Percentiles rank a stretch among this genome's conserved stretches.
phyloP scores from a whole-genome alignment of 2,113 vertebrate genomes.

The Fregetta grallaria region DNA sequence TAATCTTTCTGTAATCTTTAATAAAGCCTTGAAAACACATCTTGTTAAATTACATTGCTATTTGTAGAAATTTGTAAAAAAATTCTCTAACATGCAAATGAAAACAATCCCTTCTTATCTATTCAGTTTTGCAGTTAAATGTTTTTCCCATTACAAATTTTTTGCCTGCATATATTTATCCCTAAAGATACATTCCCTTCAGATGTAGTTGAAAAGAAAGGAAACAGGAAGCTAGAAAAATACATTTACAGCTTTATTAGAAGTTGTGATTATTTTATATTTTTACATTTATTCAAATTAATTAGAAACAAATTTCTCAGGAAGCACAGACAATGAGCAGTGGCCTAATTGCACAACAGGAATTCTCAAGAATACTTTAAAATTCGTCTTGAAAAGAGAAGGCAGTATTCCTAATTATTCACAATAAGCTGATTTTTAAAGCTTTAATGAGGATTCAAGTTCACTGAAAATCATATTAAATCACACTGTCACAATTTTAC shows the following conservation, averaged over 20 bases:
- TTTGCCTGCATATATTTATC: neutral
- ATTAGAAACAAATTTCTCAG: neutral
- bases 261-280: neutral
- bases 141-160: neutral
- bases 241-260: neutral
- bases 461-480: neutral
- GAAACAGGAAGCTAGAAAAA: neutral
- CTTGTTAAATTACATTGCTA: neutral
- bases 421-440: neutral
- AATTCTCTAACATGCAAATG: neutral
- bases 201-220: neutral
- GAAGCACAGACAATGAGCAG: neutral
- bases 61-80: neutral
- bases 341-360: neutral
- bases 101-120: neutral
- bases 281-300: slow-evolving; percentile 6
- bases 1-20: neutral
- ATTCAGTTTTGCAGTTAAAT: neutral
- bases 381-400: neutral
- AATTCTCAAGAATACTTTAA: neutral
- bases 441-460: neutral
- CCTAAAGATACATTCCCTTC: neutral
- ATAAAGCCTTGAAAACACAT: neutral
- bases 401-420: neutral
- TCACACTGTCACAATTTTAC: neutral